Conservation (phyloP, 2,888 invertebrate genomes). For the Lampropteryx suffumata region DNA sequence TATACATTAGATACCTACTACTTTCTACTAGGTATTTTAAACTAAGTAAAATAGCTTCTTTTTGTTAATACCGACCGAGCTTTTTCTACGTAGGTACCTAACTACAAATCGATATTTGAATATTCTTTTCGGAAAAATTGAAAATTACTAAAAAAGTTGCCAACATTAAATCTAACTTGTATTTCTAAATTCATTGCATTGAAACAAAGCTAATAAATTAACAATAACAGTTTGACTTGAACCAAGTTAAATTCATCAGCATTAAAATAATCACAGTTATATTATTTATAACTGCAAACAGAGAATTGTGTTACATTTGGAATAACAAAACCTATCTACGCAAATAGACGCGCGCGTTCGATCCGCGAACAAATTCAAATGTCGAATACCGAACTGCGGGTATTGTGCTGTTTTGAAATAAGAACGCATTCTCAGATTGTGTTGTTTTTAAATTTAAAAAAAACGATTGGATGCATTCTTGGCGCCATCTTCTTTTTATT, state of each 20-base stretch:
- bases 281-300: constrained; percentile 35
- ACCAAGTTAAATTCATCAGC: constrained; percentile 10
- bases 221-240: not conserved
- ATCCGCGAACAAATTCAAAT: constrained; percentile 40
- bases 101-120: too few species aligned
- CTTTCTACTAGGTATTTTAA: too few species aligned
- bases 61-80: too few species aligned
- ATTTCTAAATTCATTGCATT: not conserved
- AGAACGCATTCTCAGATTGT: constrained; percentile 1
- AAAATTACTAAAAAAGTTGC: too few species aligned
- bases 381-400: constrained; percentile 19
- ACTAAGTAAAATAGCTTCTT: too few species aligned
- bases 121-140: too few species aligned
- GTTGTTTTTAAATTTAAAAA: too few species aligned
- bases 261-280: constrained; percentile 11
- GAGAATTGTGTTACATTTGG: constrained; percentile 56
- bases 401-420: constrained; percentile 18
- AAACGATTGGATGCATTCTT: too few species aligned
- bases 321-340: constrained; percentile 60
- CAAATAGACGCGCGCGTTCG: constrained; percentile 55
- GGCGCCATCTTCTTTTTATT: too few species aligned
- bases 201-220: not conserved
- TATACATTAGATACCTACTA: too few species aligned
- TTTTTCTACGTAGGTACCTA: too few species aligned
- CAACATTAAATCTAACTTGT: not conserved